These are phyloP conservation scores for Forficula auricularia DNA, from an alignment of 1,140 invertebrate species.

Conservation along the genomic window DNA sequence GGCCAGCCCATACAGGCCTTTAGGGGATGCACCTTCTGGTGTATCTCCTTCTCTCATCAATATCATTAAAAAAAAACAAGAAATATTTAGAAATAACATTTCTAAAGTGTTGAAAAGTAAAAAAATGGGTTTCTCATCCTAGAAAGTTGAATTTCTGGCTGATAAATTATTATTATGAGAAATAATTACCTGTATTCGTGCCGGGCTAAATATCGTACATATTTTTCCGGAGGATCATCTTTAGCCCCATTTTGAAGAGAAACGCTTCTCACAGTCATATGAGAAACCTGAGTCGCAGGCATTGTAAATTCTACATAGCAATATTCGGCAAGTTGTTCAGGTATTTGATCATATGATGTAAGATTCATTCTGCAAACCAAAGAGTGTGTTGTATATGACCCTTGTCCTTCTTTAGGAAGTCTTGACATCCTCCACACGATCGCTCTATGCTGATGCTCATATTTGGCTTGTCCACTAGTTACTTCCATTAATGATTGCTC, in stretches of 20 bases:
- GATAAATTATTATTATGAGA: no score
- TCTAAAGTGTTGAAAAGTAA: no score
- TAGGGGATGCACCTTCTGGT: no score
- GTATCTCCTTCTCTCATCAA: no score
- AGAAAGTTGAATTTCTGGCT: no score
- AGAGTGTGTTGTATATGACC: conserved; percentile 89
- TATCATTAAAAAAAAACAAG: no score
- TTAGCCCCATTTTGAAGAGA: conserved; percentile 75
- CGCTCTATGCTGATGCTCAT: conserved; percentile 92
- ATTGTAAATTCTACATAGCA: conserved; percentile 94
- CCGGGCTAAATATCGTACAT: conserved; percentile 88
- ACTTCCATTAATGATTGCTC: conserved; percentile 93
- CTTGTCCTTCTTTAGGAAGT: conserved; percentile 92
- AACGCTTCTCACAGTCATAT: conserved; percentile 89
- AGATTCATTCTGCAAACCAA: conserved; percentile 83
- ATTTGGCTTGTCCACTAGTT: conserved; percentile 94
- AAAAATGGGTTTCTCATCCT: no score
- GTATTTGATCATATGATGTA: conserved; percentile 93
- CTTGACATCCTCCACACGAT: conserved; percentile 96
- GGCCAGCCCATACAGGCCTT: no score
- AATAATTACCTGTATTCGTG: conserved; percentile 76
- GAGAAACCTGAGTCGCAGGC: conserved; percentile 93
- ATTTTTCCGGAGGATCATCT: conserved; percentile 93
- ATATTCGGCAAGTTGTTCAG: conserved; percentile 73
- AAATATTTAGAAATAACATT: no score